Base-by-base conservation (phyloP, 1,140 invertebrate genomes). In the Leptoteleia sp. region DNA sequence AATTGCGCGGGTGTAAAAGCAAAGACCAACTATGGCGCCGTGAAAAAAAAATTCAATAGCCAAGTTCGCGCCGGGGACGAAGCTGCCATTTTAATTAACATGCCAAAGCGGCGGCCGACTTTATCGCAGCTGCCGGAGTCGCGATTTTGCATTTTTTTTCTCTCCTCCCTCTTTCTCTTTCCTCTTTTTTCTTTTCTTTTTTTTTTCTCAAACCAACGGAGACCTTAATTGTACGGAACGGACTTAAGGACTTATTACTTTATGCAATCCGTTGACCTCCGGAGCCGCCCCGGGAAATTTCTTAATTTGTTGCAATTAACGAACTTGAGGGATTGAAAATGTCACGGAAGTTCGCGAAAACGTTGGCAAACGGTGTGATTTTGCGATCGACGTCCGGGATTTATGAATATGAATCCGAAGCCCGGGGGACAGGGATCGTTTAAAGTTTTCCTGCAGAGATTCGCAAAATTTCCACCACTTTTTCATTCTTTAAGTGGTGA, bases 291-390 rank as follows among this genome's bases (percentile, higher is more conserved):
- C 65, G 43, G 47, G 7, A 52, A 71, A 71, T 59, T 71, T 71
- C 67, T 71, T 59, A 59, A 71, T 71, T 71, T 52, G 54, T 71
- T 71, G 45, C 54, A 71, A 71, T 71, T 71, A 59, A 67, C 43
- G 45, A 70, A 59, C 22, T 70, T 59, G 4, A 1, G 11, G 16
- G 54, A 31, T 59, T 70, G 40, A 70, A 70, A 70, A 50, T 42
- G 65, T 59, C 65, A 25, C 33, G 43, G 13, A 59, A 70, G 42
- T 59, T 70, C 42, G 33, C 22, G 38, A 8, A 54, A 65, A 62
- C 13, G 59, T 6, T 9, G 19, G 4, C 2, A 5, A 48, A 40
- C 55, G 45, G 47, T 35, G 52, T 50, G 57, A 31, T 57, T 52
- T 70, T 6, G 25, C 45, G 33, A 50, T 71, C 35, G 67, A 59